Evolutionary conservation across 2,113 vertebrate species (phyloP), one percentile per base, ranked within the genome.

Genomic region (Gobio gobio): DNA sequence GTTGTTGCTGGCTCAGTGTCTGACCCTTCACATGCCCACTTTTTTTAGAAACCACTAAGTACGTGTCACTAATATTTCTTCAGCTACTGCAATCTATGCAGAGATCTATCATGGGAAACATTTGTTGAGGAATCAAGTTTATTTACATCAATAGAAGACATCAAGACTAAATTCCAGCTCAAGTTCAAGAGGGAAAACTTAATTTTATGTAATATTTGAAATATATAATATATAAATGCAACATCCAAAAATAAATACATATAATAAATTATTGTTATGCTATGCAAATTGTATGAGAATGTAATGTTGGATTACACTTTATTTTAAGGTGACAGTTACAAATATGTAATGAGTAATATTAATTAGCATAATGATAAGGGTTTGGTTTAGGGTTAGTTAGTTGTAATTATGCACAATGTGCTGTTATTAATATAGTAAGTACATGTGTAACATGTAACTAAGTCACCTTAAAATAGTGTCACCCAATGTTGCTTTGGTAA

Each of bases 21-120:
- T 78, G 77, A 61, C 54, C 77, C 40, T 80, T 80, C 58, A 64
- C 78, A 64, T 80, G 40, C 40, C 58, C 78, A 64, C 78, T 10
- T 56, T 47, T 56, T 61, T 78, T 58, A 59, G 29, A 56, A 40
- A 78, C 10, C 33, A 43, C n/a, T n/a, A 49, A 73, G 70, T 47
- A 45, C 40, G 40, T 10, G 5, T 70, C 18, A 56, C 18, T 56
- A 40, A 77, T 2, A 3, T 58, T 40, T n/a, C 10, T 58, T 56
- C 10, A 12, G 51, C 33, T 43, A 61, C 76, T 78, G 54, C 54
- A 22, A 22, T 56, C n/a, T 45, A 63, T 64, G 58, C 13, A 45
- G 78, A 80, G 10, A 80, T 47, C 58, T 47, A 80, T 29, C 36
- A 79, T 64, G 58, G 40, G 40, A 47, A 80, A 63, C 78, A 64